Evolutionary conservation across 2,888 invertebrate genomes (phyloP).

Genomic region (Pandemis corylana): DNA sequence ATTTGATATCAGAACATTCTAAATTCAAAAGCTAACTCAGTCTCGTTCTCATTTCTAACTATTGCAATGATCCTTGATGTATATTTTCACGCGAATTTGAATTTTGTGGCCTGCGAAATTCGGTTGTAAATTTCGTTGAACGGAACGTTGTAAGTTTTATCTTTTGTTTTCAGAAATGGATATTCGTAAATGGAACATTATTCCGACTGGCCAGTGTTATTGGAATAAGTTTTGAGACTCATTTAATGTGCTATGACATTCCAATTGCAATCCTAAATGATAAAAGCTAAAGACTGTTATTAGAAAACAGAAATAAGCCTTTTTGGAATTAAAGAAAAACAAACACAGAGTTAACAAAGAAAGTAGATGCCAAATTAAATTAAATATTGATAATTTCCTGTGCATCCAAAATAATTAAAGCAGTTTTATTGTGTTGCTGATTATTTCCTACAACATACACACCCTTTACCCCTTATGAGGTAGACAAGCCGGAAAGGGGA

Average conservation of each 20-base stretch:
- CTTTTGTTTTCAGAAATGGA: conserved; percentile 7
- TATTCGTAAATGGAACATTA: conserved; percentile 3
- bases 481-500: too few relatives aligned
- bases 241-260: not conserved
- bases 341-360: too few relatives aligned
- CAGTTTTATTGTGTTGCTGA: too few relatives aligned
- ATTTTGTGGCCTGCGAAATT: not conserved
- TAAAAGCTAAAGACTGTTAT: too few relatives aligned
- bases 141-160: not conserved
- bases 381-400: too few relatives aligned
- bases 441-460: too few relatives aligned
- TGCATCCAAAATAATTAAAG: too few relatives aligned
- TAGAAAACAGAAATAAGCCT: too few relatives aligned
- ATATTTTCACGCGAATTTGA: not conserved
- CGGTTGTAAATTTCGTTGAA: not conserved
- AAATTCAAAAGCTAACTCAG: conserved; percentile 16
- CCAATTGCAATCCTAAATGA: not conserved
- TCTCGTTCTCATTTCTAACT: conserved; percentile 10
- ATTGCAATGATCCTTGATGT: conserved; percentile 3
- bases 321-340: too few relatives aligned
- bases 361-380: too few relatives aligned
- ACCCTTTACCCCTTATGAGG: too few relatives aligned
- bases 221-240: not conserved
- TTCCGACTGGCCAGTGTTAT: not conserved
- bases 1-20: not conserved